Evolutionary conservation across 2,888 invertebrate genomes (phyloP), one percentile per base, ranked within the genome.

Genomic region (Trachelus stipa): DNA sequence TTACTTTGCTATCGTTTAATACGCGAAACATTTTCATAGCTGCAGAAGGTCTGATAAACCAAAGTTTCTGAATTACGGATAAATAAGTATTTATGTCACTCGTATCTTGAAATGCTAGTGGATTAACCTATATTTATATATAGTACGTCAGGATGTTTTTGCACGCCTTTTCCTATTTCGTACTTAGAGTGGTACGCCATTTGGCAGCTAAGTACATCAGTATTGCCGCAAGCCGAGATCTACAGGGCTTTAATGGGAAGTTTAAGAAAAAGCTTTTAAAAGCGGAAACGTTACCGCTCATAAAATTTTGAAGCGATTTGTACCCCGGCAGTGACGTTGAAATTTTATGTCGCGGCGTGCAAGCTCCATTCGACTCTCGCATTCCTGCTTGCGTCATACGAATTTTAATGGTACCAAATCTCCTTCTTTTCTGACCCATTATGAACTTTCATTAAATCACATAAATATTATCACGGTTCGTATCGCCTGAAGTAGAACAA

Each of bases 241-340:
- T 79, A 81, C 82, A 75, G 80, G 74, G 80, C 81, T 85, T 87
- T 87, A 89, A 88, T 84, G 86, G 84, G 83, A 79, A 83, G 79
- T 84, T 88, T 86, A 85, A 86, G 83, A 85, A 86, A 86, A 86
- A 86, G 85, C 85, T 87, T 87, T 88, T 84, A 85, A 85, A 83
- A 83, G 83, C 81, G 82, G 87, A 86, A 88, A 86, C 84, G 88
- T 87, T 85, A 84, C 83, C 82, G 88, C 81, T 89, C 88, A 84
- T 90, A 88, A 89, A 90, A 88, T 89, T 89, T 88, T 85, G 85
- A 87, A 88, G 84, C 87, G 86, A 89, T 90, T 90, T 89, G 86
- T 87, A 86, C 84, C 78, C 73, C 78, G 40, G 73, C 79, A 81
- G 78, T 78, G 80, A 81, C 82, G 79, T 77, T 80, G 74, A 80